Evolutionary conservation across 2,113 vertebrate genomes (phyloP).

Genomic region (Pelobates fuscus): DNA sequence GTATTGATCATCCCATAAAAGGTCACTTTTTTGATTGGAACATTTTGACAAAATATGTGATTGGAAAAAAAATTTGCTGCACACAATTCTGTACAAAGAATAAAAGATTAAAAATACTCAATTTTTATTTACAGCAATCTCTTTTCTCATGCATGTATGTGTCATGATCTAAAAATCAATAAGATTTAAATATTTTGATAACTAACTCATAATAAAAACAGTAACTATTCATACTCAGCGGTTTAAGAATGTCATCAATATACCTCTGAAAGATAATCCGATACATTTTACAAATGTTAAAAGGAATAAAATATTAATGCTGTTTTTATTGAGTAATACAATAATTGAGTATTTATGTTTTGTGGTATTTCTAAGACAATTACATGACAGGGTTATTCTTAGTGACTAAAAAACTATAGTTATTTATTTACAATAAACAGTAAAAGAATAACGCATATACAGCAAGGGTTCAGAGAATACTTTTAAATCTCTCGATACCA

Average conservation of each 20-base stretch:
- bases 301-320: not conserved
- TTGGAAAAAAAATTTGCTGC: slow-evolving; percentile 53
- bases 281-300: slow-evolving; percentile 7
- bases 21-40: slow-evolving; percentile 25
- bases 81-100: slow-evolving; percentile 53
- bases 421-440: no score
- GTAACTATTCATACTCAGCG: slow-evolving; percentile 14
- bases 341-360: no score
- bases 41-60: slow-evolving; percentile 32
- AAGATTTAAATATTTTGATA: slow-evolving; percentile 37
- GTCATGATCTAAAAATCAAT: slow-evolving; percentile 26
- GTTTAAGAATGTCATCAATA: not conserved
- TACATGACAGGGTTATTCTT: no score
- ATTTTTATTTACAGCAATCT: slow-evolving; percentile 58
- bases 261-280: not conserved
- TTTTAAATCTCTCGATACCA: no score
- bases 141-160: slow-evolving; percentile 60
- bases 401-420: no score
- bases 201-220: slow-evolving; percentile 46
- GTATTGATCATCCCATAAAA: slow-evolving; percentile 8
- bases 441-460: no score
- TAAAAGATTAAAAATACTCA: slow-evolving; percentile 66
- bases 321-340: no score
- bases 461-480: no score
- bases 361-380: no score